Percentiles rank a stretch among this genome's conserved stretches.
Evolutionary conservation across 2,113 vertebrate genomes (phyloP).

Genomic region (Nesoenas mayeri): DNA sequence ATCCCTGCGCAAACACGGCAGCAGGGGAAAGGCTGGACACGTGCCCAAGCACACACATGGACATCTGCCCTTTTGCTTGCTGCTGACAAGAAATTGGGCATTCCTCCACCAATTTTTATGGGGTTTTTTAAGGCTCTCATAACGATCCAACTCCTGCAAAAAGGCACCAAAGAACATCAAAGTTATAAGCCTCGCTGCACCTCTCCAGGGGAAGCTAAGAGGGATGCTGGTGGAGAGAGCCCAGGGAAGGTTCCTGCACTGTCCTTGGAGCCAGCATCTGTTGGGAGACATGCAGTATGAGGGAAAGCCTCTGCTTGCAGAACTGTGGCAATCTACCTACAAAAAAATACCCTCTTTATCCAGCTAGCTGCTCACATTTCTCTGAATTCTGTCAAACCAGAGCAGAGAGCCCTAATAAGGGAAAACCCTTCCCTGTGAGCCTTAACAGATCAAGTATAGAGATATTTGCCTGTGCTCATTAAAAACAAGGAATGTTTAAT

Average conservation of each 20-base stretch:
- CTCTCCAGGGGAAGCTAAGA: neutral
- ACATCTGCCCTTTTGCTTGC: neutral
- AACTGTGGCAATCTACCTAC: neutral
- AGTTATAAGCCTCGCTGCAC: neutral
- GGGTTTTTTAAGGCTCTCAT: neutral
- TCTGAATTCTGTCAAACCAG: neutral
- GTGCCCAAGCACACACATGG: neutral
- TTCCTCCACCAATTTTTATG: neutral
- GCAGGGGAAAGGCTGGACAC: neutral
- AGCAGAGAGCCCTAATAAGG: neutral
- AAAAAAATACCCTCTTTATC: neutral
- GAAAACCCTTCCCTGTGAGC: neutral
- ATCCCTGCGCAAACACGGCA: neutral
- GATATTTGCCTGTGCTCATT: conserved; percentile 3
- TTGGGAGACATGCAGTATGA: neutral
- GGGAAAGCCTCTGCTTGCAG: neutral
- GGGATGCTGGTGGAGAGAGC: neutral
- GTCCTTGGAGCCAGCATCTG: neutral
- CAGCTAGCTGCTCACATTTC: neutral
- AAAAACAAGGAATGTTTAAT: neutral
- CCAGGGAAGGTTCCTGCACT: neutral
- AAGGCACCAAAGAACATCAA: neutral
- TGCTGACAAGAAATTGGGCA: neutral
- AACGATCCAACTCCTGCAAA: neutral
- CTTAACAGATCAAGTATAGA: neutral